phyloP scores from a whole-genome alignment of 1,140 invertebrate genomes.

The Chymomyza costata region DNA sequence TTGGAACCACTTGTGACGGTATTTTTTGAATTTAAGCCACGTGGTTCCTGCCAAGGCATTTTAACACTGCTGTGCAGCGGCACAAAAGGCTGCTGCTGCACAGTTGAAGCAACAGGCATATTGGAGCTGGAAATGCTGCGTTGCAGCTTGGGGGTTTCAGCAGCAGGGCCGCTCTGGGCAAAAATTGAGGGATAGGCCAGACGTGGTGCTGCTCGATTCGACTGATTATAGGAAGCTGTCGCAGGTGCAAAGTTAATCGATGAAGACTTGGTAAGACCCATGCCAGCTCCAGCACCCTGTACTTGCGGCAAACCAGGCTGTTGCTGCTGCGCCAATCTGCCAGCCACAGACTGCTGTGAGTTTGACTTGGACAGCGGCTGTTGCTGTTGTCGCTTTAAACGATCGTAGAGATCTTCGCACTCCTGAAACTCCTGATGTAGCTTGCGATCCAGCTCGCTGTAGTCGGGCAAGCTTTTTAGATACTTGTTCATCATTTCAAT shows the following conservation, averaged over 20 bases:
- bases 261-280: slow-evolving; percentile 50
- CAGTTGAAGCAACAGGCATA: slow-evolving; percentile 42
- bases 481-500: slow-evolving; percentile 75
- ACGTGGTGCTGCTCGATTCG: slow-evolving; percentile 23
- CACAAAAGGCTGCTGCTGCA: slow-evolving; percentile 5
- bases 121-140: slow-evolving; percentile 70
- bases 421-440: slow-evolving; percentile 72
- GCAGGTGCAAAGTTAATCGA: slow-evolving; percentile 49
- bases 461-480: slow-evolving; percentile 73
- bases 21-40: too few relatives aligned
- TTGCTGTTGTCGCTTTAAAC: slow-evolving; percentile 54
- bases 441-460: slow-evolving; percentile 70
- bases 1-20: slow-evolving; percentile 53
- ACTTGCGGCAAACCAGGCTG: background rate
- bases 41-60: background rate
- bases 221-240: slow-evolving; percentile 23
- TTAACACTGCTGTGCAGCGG: slow-evolving; percentile 13
- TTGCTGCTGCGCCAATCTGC: slow-evolving; percentile 1
- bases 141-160: slow-evolving; percentile 52
- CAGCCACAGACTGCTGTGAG: slow-evolving; percentile 53
- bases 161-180: slow-evolving; percentile 16
- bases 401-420: slow-evolving; percentile 73
- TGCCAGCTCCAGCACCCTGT: background rate
- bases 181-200: slow-evolving; percentile 71
- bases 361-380: slow-evolving; percentile 61